Evolutionary conservation across 2,888 invertebrate species (phyloP), one percentile per base, ranked within the genome.

Genomic region (Abrostola triplasia): DNA sequence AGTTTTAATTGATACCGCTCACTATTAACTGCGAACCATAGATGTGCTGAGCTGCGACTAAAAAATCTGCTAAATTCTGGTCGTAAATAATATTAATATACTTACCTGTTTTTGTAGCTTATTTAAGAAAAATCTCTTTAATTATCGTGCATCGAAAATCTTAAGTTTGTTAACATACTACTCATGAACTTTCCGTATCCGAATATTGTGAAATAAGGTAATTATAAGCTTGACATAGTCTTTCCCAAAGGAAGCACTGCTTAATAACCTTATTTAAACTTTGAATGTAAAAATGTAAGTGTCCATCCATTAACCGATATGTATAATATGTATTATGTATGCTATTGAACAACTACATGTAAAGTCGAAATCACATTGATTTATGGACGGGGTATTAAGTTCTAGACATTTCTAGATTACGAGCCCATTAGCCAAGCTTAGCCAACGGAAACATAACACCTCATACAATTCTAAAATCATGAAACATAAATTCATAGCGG

Each of bases 1-100:
- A 93, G 92, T 91, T 93, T 94, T 93, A 94, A 94, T 94, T 94
- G 94, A 94, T 93, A 92, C 88, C 84, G 85, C 77, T 88, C 90
- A 85, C 86, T 89, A 91, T 91, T 92, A 90, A 92, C 91, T 87
- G 87, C 83, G 81, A 85, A 81, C 81, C 78, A 80, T 81, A 74
- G 67, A 76, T 68, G 73, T 73, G 71, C 67, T 58, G 41, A 58
- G 41, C 35, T 73, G 59, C 63, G 67, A 75, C 67, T 53, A 71
- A 68, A 71, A 24, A 74, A 59, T 49, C 9, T 63, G 36, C 24
- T 57, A 50, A 59, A 59, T 50, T 36, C n/a, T 11, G 8, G 5
- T 12, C 1, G 5, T 11, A 61, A 41, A 24, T 41, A 38, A 48
- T 44, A 12, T 37, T n/a, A 13, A 7, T 10, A 10, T 41, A 5